Base-by-base conservation (phyloP, 2,888 invertebrate genomes). In the Cephus nigrinus region DNA sequence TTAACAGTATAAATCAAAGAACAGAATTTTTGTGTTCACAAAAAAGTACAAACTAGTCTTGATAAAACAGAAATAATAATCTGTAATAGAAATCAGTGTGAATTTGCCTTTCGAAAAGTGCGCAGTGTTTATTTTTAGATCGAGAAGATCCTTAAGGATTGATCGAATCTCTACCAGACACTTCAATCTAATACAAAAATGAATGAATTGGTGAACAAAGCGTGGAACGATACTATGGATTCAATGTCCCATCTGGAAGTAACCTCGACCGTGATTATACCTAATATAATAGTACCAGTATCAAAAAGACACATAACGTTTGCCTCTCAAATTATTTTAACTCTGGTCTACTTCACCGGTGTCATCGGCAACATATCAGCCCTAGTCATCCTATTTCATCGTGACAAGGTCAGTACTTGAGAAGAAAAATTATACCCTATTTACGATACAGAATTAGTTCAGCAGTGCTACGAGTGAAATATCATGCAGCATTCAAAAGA, bases 301-400 rank as follows among this genome's bases (percentile, higher is more conserved):
- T 75, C 83, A 1, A 85, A 80, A 35, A 84, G 86, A 71, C 88
- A 89, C 80, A 85, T 90, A 77, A 83, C 86, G 15, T 75, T 88
- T 12, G 86, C 82, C 3, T 81, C 87, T 23, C 91, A 91, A 82
- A 80, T 90, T 68, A 92, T 93, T 3, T 89, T 94, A 31, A 93
- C 93, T 72, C 90, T 93, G 79, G 94, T 93, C 84, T 96, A 95
- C 86, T 89, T 93, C 4, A 91, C 95, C 31, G 97, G 97, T 1
- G 94, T 95, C 68, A 84, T 95, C 35, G 97, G 96, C 5, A 97
- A 97, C 87, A 92, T 95, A 12, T 93, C 95, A n/a, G 97, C 97
- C 11, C 93, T 97, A 76, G 92, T 95, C 76, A 95, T 96, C 82
- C 93, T 97, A 85, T 93, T 95, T 85, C 93, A 94, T 80, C 94